Percentiles rank a stretch among this genome's conserved stretches.
Conservation (phyloP, 2,888 invertebrate genomes). For the Agrochola macilenta region DNA sequence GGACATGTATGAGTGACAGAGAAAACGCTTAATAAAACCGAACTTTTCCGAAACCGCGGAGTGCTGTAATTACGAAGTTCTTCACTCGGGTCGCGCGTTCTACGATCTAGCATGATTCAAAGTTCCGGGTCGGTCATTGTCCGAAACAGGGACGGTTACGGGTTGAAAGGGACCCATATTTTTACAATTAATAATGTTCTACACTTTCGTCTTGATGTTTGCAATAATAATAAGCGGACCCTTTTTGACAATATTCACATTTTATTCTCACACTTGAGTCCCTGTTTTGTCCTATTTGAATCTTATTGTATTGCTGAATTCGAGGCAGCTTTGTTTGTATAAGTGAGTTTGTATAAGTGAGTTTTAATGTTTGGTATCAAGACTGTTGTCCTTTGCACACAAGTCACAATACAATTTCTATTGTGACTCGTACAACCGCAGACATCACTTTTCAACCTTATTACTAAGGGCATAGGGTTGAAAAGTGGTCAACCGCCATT, state of each 20-base stretch:
- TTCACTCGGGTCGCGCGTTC: background rate
- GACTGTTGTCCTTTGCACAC: conserved; percentile 52
- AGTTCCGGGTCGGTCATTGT: conserved; percentile 46
- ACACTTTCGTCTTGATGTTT: conserved; percentile 65
- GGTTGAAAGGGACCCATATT: conserved; percentile 60
- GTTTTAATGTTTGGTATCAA: conserved; percentile 17
- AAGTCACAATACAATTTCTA: conserved; percentile 25
- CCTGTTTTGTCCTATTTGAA: conserved; percentile 60
- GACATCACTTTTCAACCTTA: conserved; percentile 24
- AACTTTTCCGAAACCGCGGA: background rate
- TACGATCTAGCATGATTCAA: conserved; percentile 18
- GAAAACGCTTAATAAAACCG: background rate
- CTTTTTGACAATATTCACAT: conserved; percentile 68
- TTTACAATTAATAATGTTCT: conserved; percentile 59
- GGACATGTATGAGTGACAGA: background rate
- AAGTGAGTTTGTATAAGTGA: conserved; percentile 16
- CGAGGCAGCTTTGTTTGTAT: conserved; percentile 33
- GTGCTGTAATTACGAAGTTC: background rate
- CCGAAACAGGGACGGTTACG: conserved; percentile 54
- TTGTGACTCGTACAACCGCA: conserved; percentile 33
- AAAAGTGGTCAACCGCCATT: conserved; percentile 3
- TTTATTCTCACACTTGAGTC: conserved; percentile 53
- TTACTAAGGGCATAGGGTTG: background rate
- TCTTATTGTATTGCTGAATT: conserved; percentile 43
- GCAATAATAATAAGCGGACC: conserved; percentile 64